These are phyloP conservation scores for Pristionchus entomophagus DNA, from an alignment of 2,888 invertebrate species.

Conservation along the genomic window DNA sequence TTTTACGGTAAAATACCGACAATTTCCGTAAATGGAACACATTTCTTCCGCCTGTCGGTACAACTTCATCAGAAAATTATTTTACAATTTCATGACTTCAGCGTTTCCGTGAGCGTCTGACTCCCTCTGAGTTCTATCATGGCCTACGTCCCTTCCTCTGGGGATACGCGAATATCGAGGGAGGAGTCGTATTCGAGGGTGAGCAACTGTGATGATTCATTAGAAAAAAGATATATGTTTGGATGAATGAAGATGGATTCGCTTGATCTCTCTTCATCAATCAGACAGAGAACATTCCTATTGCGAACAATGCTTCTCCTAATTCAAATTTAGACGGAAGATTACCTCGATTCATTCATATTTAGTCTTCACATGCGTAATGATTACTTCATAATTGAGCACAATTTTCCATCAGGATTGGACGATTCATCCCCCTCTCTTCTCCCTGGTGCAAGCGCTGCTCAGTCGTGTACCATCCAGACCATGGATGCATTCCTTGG, in stretches of 20 bases:
- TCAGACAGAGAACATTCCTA: background rate
- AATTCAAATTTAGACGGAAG: too few relatives aligned
- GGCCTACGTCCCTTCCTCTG: slow-evolving; percentile 50
- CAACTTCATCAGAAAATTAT: too few relatives aligned
- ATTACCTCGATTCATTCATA: too few relatives aligned
- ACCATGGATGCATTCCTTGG: slow-evolving; percentile 52
- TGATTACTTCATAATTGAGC: too few relatives aligned
- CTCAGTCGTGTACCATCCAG: slow-evolving; percentile 50
- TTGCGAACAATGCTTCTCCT: too few relatives aligned
- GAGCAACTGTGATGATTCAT: background rate
- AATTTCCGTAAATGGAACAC: too few relatives aligned
- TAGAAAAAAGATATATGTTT: background rate
- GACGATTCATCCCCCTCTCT: slow-evolving; percentile 34
- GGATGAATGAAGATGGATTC: too few relatives aligned
- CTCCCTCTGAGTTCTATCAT: slow-evolving; percentile 49
- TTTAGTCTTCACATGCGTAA: too few relatives aligned
- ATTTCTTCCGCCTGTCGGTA: too few relatives aligned
- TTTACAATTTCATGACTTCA: background rate
- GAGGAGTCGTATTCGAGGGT: slow-evolving; percentile 52
- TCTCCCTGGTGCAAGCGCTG: slow-evolving; percentile 52
- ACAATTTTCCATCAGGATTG: background rate
- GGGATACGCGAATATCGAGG: slow-evolving; percentile 51
- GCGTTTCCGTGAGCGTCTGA: slow-evolving; percentile 48
- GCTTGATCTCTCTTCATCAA: background rate
- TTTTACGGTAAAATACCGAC: too few relatives aligned